A percentile compares a stretch with the other conserved stretches of the same genome.
phyloP scores from a whole-genome alignment of 2,888 invertebrate species.

The Cheilosia soror region DNA sequence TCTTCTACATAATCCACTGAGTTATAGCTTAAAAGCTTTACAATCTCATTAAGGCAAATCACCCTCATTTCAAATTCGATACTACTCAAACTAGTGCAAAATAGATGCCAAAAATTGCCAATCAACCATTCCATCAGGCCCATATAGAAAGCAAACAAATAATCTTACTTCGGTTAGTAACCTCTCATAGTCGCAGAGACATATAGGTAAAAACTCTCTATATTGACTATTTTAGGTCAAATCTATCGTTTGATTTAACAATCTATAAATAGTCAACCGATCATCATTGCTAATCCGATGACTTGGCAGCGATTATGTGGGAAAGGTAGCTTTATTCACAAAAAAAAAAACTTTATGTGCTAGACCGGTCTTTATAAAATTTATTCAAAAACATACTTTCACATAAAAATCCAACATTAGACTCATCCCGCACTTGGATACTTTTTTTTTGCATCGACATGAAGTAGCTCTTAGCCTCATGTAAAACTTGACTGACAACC shows the following conservation, averaged over 20 bases:
- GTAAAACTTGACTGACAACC: not conserved
- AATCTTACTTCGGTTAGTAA: slow-evolving; percentile 9
- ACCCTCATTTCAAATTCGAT: no score
- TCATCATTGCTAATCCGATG: not conserved
- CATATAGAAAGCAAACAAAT: not conserved
- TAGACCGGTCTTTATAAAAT: not conserved
- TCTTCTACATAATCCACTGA: no score
- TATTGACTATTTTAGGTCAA: slow-evolving; percentile 18
- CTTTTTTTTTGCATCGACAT: slow-evolving; percentile 10
- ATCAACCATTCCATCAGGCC: not conserved
- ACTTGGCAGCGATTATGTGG: slow-evolving; percentile 30
- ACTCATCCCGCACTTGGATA: not conserved
- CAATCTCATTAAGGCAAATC: no score
- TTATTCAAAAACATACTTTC: slow-evolving; percentile 4
- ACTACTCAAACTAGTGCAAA: no score
- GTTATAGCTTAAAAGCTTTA: no score
- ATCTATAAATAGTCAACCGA: slow-evolving; percentile 33
- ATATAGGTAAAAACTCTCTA: not conserved
- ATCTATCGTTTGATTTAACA: slow-evolving; percentile 5
- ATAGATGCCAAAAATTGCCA: not conserved
- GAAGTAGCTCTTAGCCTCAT: slow-evolving; percentile 1
- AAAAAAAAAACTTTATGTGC: not conserved
- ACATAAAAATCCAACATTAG: not conserved
- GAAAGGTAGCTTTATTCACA: not conserved
- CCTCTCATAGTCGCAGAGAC: not conserved